Conservation (phyloP, 1,140 invertebrate species). For the Papilio polytes region DNA sequence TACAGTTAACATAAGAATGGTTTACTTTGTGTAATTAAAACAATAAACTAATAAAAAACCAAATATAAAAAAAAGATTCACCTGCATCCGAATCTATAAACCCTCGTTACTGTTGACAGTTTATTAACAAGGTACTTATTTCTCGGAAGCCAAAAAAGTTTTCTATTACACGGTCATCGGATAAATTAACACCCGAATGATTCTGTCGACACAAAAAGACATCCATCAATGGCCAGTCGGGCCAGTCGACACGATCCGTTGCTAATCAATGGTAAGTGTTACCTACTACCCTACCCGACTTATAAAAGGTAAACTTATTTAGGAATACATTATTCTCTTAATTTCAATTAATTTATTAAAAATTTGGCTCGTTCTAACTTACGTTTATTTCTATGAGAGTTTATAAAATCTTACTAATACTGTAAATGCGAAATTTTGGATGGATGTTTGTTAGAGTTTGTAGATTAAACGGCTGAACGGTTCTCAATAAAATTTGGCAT, state of each 20-base stretch:
- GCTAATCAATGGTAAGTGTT: not conserved
- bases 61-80: not conserved
- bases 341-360: not conserved
- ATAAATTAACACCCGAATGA: constrained; percentile 28
- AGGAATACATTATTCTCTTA: not conserved
- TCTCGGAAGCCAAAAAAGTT: constrained; percentile 35
- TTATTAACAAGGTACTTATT: constrained; percentile 34
- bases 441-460: too few species aligned
- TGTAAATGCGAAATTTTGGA: too few species aligned
- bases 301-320: not conserved
- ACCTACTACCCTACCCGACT: too few species aligned
- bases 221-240: not conserved
- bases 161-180: constrained; percentile 45
- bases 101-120: constrained; percentile 27
- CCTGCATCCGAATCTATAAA: constrained; percentile 7
- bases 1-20: too few species aligned
- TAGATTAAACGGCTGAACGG: too few species aligned
- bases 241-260: not conserved
- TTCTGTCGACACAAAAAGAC: not conserved
- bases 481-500: too few species aligned
- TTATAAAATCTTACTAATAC: too few species aligned
- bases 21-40: too few species aligned
- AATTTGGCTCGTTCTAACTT: too few species aligned
- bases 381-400: too few species aligned
- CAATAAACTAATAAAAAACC: too few species aligned